These are phyloP conservation scores for Odontocolon sp. DNA, from an alignment of 2,888 invertebrate genomes.

Conservation along the genomic window DNA sequence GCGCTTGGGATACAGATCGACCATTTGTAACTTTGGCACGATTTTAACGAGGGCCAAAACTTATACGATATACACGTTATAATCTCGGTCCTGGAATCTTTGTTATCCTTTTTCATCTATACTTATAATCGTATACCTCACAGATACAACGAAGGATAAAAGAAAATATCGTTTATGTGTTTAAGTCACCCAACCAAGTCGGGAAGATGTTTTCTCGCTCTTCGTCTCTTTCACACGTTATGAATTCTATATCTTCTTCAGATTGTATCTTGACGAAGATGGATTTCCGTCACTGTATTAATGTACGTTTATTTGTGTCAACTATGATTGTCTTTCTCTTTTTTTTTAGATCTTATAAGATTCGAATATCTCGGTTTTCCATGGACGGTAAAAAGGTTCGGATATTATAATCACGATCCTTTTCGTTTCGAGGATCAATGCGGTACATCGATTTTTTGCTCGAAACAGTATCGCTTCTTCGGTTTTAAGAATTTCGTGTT, in stretches of 20 bases:
- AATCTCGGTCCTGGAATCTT: conserved; percentile 15
- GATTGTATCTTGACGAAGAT: conserved; percentile 55
- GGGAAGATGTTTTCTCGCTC: background rate
- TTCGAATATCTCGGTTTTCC: no score
- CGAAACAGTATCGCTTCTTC: conserved; percentile 35
- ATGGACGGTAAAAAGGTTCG: no score
- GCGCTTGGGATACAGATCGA: conserved; percentile 45
- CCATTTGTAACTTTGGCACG: conserved; percentile 54
- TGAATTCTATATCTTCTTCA: conserved; percentile 1
- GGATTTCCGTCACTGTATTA: conserved; percentile 18
- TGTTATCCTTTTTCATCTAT: background rate
- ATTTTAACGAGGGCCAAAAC: conserved; percentile 32
- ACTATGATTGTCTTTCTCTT: no score
- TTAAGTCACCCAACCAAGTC: background rate
- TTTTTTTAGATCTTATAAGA: no score
- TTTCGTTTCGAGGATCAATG: conserved; percentile 59
- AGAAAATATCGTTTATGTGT: background rate
- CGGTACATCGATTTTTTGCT: conserved; percentile 52
- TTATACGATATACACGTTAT: conserved; percentile 14
- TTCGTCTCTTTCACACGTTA: conserved; percentile 43
- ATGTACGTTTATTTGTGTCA: background rate
- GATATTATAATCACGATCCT: no score
- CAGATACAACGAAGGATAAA: conserved; percentile 22
- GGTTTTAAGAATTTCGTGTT: no score
- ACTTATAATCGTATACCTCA: background rate